Conservation (phyloP, 2,888 invertebrate species). For the Gasteruption jaculator region DNA sequence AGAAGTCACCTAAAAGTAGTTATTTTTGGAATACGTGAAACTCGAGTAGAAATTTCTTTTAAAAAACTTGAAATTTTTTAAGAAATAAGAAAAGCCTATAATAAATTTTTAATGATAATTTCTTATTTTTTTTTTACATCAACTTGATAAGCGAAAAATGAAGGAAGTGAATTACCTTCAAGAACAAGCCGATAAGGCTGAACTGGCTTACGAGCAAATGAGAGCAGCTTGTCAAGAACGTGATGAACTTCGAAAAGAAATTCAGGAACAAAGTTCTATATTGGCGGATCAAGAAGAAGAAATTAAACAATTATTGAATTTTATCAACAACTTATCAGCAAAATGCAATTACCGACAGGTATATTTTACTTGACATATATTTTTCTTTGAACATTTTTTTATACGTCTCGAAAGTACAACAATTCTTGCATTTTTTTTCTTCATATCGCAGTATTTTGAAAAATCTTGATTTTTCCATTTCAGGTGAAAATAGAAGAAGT, state of each 20-base stretch:
- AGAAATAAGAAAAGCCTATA: background rate
- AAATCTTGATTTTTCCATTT: conserved; percentile 2
- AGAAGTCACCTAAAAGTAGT: too few species aligned
- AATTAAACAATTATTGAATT: conserved; percentile 30
- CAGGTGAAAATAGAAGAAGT: conserved; percentile 27
- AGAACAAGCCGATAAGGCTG: conserved; percentile 23
- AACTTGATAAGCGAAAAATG: conserved; percentile 26
- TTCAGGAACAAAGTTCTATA: conserved; percentile 27
- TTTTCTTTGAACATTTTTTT: conserved; percentile 5
- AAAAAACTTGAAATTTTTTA: too few species aligned
- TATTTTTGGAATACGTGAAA: too few species aligned
- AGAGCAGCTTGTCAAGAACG: conserved; percentile 25
- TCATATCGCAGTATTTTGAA: background rate
- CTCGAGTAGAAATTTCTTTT: too few species aligned
- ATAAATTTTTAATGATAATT: background rate
- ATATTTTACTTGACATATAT: background rate
- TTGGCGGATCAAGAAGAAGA: conserved; percentile 37
- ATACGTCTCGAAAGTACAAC: background rate
- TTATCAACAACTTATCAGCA: conserved; percentile 27
- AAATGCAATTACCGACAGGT: conserved; percentile 29
- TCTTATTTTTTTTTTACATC: conserved; percentile 6
- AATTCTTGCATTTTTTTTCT: background rate
- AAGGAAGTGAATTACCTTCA: conserved; percentile 23
- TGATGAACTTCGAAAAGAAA: conserved; percentile 28
- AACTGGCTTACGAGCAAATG: conserved; percentile 22